These are phyloP conservation scores for Pandemis cinnamomeana DNA, from an alignment of 2,888 invertebrate species.

Conservation along the genomic window DNA sequence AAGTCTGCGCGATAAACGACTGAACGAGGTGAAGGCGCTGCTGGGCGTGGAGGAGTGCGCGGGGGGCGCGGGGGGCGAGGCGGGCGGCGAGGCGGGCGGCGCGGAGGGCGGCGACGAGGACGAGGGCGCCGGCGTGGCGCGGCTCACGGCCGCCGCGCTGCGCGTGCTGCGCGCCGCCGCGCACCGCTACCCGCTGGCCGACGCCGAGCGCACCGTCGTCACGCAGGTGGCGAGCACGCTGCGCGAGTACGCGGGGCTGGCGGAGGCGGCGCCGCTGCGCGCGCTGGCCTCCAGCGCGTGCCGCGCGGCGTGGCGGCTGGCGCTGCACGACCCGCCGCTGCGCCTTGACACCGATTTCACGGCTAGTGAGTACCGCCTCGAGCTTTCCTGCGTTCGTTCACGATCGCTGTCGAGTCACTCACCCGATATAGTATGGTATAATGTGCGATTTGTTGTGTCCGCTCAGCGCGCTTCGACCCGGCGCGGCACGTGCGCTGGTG, in stretches of 20 bases:
- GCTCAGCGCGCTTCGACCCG: constrained; percentile 86
- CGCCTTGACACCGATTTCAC: constrained; percentile 88
- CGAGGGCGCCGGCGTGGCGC: constrained; percentile 61
- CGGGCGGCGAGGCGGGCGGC: constrained; percentile 79
- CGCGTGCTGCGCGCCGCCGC: constrained; percentile 88
- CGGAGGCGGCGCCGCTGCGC: constrained; percentile 91
- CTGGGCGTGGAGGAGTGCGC: constrained; percentile 77
- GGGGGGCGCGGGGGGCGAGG: constrained; percentile 53
- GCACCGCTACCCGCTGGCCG: constrained; percentile 88
- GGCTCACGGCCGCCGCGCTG: constrained; percentile 85
- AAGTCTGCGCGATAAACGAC: constrained; percentile 88
- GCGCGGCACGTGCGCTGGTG: constrained; percentile 91
- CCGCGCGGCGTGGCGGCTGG: constrained; percentile 92
- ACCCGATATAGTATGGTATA: no score
- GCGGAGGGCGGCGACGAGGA: constrained; percentile 74
- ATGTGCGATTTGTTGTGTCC: no score
- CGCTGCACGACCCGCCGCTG: constrained; percentile 88
- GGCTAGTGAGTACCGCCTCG: constrained; percentile 74
- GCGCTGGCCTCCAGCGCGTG: constrained; percentile 93
- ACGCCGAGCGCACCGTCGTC: constrained; percentile 87
- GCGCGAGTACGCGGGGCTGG: constrained; percentile 96
- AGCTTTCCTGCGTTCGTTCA: not conserved
- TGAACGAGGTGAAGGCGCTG: constrained; percentile 88
- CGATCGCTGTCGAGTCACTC: not conserved
- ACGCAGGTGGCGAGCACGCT: constrained; percentile 93